A percentile compares a stretch with the other conserved stretches of the same genome.
Conservation (phyloP, 2,797 vertebrate species). For the Melanotaenia pygmaea region DNA sequence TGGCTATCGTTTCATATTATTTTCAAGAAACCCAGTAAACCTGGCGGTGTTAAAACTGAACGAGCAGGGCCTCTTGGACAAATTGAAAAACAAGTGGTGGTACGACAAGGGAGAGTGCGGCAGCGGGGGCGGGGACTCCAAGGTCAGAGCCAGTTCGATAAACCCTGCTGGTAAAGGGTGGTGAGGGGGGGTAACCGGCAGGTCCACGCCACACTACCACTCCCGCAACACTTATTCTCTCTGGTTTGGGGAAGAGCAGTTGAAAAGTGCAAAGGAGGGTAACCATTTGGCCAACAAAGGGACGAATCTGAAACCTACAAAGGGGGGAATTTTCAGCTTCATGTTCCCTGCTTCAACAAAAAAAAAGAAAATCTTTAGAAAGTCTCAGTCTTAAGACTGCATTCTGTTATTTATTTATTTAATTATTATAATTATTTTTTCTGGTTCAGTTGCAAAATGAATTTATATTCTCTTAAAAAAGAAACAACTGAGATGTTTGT, state of each 20-base stretch:
- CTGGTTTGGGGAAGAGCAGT: constrained; percentile 23
- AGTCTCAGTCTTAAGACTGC: neutral
- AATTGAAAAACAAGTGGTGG: constrained; percentile 99
- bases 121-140: constrained; percentile 99
- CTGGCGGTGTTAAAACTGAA: constrained; percentile 99
- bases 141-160: constrained; percentile 99
- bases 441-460: constrained; percentile 12
- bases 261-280: constrained; percentile 9
- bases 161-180: constrained; percentile 89
- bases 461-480: constrained; percentile 16
- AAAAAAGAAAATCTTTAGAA: constrained; percentile 13
- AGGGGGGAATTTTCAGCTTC: constrained; percentile 3
- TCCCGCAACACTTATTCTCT: constrained; percentile 54
- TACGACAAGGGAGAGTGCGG: constrained; percentile 99
- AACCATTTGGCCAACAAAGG: constrained; percentile 8
- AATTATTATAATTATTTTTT: constrained; percentile 2
- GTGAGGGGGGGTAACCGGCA: constrained; percentile 92
- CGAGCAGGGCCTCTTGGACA: constrained; percentile 99
- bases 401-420: neutral
- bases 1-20: constrained; percentile 92
- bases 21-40: constrained; percentile 99
- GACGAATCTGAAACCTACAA: constrained; percentile 30
- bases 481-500: constrained; percentile 8
- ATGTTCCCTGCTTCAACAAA: constrained; percentile 17
- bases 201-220: constrained; percentile 74